Evolutionary conservation across 1,140 invertebrate species (phyloP), one percentile per base, ranked within the genome.

Genomic region (Aphidius ervi): DNA sequence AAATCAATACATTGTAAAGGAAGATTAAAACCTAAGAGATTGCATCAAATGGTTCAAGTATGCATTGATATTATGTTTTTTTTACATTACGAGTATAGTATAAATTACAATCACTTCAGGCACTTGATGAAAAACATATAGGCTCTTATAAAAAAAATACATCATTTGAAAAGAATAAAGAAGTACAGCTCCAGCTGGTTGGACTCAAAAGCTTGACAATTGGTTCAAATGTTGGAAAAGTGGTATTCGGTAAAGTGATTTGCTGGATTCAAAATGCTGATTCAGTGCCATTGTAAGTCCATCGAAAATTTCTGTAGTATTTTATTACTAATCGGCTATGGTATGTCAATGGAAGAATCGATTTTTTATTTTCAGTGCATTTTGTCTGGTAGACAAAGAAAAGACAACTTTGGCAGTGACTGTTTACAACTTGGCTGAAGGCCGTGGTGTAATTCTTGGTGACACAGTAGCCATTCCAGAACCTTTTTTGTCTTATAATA

Each of bases 381-480:
- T 93, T 77, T 93, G 90, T 69, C 74, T 93, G 63, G 83, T 91
- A 37, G 92, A 94, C 75, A 82, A 85, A 65, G 83, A 87, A 43
- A 84, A 86, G 73, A 81, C 79, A 1, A 92, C 89, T 70, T 76
- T 90, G 42, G 83, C 85, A 39, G 89, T 93, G 46, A 91, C 87
- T 1, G 84, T 94, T 42, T 94, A 93, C 76, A 94, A 94, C 81
- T 84, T 93, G 72, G 88, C 88, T 31, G 83, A 87, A 72, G 89
- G 89, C 5, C 85, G 86, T 73, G 92, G 91, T 46, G 87, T 92
- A 49, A 92, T 91, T 59, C 89, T 94, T 57, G 92, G 91, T 3
- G 91, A 95, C 79, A 85, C 87, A 42, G 87, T 95, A 9, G 87
- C 88, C 3, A 87, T 94, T 64, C 87, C 90, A 1, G 89, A 92